phyloP scores from a whole-genome alignment of 2,888 invertebrate genomes.

The Sphaerophoria rueppellii region DNA sequence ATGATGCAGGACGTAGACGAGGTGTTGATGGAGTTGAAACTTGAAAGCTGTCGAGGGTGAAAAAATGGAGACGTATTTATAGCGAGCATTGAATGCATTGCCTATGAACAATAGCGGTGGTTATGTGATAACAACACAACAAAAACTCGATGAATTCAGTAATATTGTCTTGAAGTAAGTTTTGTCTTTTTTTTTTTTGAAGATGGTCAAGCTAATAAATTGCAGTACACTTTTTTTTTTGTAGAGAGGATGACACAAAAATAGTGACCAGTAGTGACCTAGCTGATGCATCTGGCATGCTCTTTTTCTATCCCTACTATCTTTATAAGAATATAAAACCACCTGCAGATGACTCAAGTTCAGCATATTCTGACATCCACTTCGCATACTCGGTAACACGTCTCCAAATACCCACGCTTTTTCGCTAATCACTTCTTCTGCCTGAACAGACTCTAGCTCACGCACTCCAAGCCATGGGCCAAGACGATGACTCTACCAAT shows the following conservation, averaged over 20 bases:
- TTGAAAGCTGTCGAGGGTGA: conserved; percentile 86
- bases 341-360: too few relatives aligned
- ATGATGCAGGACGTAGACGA: conserved; percentile 96
- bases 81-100: conserved; percentile 88
- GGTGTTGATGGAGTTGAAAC: conserved; percentile 91
- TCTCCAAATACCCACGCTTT: neutral
- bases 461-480: conserved; percentile 97
- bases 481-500: conserved; percentile 96
- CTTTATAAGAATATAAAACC: too few relatives aligned
- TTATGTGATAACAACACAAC: conserved; percentile 89
- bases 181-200: conserved; percentile 13
- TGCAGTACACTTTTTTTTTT: conserved; percentile 78
- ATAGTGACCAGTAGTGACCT: conserved; percentile 89
- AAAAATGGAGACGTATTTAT: conserved; percentile 88
- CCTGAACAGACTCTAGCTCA: conserved; percentile 90
- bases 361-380: conserved; percentile 84
- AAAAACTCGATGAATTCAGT: conserved; percentile 93
- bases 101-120: conserved; percentile 89
- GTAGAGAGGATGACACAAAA: conserved; percentile 90
- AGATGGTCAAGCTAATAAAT: neutral
- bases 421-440: neutral
- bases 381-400: conserved; percentile 92
- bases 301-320: conserved; percentile 92
- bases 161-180: conserved; percentile 88
- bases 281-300: conserved; percentile 88